phyloP scores from a whole-genome alignment of 2,888 invertebrate genomes.

The Orthonychiurus folsomi region DNA sequence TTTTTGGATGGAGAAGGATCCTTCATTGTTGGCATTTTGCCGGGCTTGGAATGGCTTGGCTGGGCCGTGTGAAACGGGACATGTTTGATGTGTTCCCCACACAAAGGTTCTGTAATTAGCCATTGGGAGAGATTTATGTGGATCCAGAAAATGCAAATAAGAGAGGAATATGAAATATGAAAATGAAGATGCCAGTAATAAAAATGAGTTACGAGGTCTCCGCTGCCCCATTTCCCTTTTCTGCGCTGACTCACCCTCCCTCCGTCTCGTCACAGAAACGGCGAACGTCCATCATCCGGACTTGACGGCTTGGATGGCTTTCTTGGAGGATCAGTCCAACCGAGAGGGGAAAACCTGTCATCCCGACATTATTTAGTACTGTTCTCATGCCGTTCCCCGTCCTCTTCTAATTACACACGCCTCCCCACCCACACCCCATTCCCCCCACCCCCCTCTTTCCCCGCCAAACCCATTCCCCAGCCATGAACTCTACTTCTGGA shows the following conservation, averaged over 20 bases:
- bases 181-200: slow-evolving; percentile 38
- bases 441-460: slow-evolving; percentile 1
- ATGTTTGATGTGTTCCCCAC: too few species aligned
- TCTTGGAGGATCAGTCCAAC: slow-evolving; percentile 27
- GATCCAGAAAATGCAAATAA: slow-evolving; percentile 39
- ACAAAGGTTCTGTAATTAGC: slow-evolving; percentile 41
- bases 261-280: slow-evolving; percentile 33
- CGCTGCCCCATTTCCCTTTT: not conserved
- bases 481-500: not conserved
- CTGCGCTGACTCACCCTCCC: slow-evolving; percentile 25
- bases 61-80: slow-evolving; percentile 33
- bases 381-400: too few species aligned
- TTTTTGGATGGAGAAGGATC: not conserved
- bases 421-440: not conserved
- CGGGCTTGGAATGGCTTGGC: not conserved
- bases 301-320: slow-evolving; percentile 28
- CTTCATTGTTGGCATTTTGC: slow-evolving; percentile 14
- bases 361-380: slow-evolving; percentile 33
- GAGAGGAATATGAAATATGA: slow-evolving; percentile 40
- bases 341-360: slow-evolving; percentile 35
- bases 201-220: slow-evolving; percentile 32
- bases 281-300: slow-evolving; percentile 32
- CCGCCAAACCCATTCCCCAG: not conserved
- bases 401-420: slow-evolving; percentile 35
- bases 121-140: slow-evolving; percentile 40